Conservation (phyloP, 2,797 vertebrate species). For the Enteromius thamalakanensis region DNA sequence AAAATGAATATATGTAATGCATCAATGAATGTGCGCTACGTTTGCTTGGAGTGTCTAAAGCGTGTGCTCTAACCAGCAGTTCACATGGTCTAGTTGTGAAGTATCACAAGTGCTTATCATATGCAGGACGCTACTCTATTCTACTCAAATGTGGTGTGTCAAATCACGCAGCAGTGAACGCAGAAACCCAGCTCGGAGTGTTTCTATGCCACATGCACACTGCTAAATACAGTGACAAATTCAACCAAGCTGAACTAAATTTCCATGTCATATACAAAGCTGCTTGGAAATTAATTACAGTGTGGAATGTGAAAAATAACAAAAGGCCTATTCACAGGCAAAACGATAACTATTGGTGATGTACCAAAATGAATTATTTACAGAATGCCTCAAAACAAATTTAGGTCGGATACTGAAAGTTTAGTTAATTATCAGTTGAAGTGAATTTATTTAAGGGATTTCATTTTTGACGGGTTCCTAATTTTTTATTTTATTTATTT, state of each 20-base stretch:
- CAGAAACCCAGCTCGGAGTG: background rate
- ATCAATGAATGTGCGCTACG: constrained; percentile 47
- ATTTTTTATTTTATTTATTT: too few relatives aligned
- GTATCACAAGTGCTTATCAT: background rate
- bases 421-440: background rate
- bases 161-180: background rate
- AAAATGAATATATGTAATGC: constrained; percentile 42
- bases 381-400: background rate
- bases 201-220: background rate
- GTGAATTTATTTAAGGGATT: background rate
- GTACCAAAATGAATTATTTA: background rate
- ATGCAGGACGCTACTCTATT: background rate
- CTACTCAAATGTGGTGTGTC: constrained; percentile 2
- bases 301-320: background rate
- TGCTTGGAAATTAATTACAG: background rate
- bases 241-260: background rate
- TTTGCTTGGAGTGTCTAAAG: constrained; percentile 50
- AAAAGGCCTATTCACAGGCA: background rate
- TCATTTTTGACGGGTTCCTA: too few relatives aligned
- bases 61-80: constrained; percentile 30
- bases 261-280: background rate
- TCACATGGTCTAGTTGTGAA: constrained; percentile 1
- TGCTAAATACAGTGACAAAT: constrained; percentile 2
- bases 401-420: background rate
- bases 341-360: background rate